These are phyloP conservation scores for Neuroscelio doddi DNA, from an alignment of 2,888 invertebrate genomes.

Conservation along the genomic window DNA sequence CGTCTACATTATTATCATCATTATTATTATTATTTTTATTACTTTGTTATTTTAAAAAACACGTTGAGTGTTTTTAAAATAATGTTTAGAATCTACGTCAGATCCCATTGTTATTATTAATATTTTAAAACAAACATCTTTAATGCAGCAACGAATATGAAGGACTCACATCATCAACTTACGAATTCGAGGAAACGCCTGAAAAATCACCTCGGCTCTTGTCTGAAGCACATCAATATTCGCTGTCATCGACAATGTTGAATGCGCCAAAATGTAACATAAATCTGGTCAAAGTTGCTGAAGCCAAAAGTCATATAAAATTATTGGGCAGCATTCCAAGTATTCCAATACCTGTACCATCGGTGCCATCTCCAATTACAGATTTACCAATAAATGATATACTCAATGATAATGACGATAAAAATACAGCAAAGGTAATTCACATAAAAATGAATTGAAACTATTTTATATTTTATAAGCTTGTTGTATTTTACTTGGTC, in stretches of 20 bases:
- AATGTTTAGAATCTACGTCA: too few species aligned
- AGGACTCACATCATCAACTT: slow-evolving; percentile 34
- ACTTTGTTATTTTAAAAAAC: too few species aligned
- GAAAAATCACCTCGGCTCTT: slow-evolving; percentile 50
- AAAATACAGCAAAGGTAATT: slow-evolving; percentile 47
- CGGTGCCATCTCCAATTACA: slow-evolving; percentile 57
- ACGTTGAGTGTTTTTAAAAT: too few species aligned
- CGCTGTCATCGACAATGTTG: slow-evolving; percentile 51
- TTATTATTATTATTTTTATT: too few species aligned
- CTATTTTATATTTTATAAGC: too few species aligned
- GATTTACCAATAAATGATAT: slow-evolving; percentile 50
- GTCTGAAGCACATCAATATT: slow-evolving; percentile 23
- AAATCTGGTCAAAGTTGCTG: slow-evolving; percentile 65
- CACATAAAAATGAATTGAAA: neutral
- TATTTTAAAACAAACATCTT: neutral
- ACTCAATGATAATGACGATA: slow-evolving; percentile 57
- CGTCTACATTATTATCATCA: too few species aligned
- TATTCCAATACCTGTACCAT: slow-evolving; percentile 59
- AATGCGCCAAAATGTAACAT: slow-evolving; percentile 64
- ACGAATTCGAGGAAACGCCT: slow-evolving; percentile 43
- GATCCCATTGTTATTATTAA: too few species aligned
- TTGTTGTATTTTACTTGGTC: too few species aligned
- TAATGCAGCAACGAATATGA: slow-evolving; percentile 54
- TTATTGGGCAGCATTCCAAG: slow-evolving; percentile 66
- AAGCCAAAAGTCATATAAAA: slow-evolving; percentile 66